These are phyloP conservation scores for Gallirallus australis DNA, from an alignment of 2,797 vertebrate genomes.

Conservation along the genomic window DNA sequence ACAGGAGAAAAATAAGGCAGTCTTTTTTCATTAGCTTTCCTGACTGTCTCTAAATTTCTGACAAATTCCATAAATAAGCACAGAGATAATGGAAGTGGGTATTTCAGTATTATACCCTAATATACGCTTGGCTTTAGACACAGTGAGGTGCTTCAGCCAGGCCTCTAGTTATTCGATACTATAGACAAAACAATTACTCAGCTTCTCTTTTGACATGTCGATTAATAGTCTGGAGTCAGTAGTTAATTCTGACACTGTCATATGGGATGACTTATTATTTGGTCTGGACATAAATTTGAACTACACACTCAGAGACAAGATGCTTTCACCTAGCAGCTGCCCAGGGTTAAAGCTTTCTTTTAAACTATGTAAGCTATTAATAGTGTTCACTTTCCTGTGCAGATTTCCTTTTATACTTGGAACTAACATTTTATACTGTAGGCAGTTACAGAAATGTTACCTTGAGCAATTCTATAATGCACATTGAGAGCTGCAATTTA, in stretches of 20 bases:
- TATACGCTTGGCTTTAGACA: neutral
- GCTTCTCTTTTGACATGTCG: neutral
- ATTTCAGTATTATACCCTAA: neutral
- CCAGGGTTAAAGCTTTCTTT: neutral
- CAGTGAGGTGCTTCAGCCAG: neutral
- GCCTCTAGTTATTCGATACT: neutral
- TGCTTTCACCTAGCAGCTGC: neutral
- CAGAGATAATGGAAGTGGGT: neutral
- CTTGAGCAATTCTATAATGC: neutral
- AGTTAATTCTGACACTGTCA: neutral
- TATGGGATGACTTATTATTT: neutral
- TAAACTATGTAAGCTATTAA: neutral
- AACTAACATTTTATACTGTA: neutral
- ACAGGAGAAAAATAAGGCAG: neutral
- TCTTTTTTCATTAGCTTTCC: neutral
- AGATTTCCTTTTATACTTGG: neutral
- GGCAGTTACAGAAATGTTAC: slow-evolving; percentile 2
- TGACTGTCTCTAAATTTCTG: neutral
- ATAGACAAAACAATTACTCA: neutral
- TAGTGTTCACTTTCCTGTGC: neutral
- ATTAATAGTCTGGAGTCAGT: neutral
- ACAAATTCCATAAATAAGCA: neutral
- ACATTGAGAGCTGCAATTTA: neutral
- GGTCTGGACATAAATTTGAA: neutral
- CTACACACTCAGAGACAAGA: neutral